A percentile compares a stretch with the other conserved stretches of the same genome.
phyloP scores from a whole-genome alignment of 2,888 invertebrate genomes.

The Aricia artaxerxes region DNA sequence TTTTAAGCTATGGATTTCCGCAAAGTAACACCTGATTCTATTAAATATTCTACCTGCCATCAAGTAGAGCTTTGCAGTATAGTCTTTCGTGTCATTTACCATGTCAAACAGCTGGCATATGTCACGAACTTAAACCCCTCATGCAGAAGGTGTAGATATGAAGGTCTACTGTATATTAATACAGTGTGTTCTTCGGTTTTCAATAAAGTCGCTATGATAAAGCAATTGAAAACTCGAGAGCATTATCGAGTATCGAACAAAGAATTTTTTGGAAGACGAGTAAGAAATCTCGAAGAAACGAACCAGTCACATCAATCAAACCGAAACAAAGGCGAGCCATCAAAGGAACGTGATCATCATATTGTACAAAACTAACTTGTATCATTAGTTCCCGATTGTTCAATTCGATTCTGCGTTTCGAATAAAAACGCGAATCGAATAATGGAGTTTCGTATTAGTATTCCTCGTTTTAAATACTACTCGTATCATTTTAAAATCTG shows the following conservation, averaged over 20 bases:
- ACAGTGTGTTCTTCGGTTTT: slow-evolving; percentile 43
- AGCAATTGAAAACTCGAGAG: slow-evolving; percentile 49
- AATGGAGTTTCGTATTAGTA: slow-evolving; percentile 3
- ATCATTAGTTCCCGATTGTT: slow-evolving; percentile 40
- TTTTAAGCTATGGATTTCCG: no score
- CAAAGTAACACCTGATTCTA: no score
- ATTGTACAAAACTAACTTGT: slow-evolving; percentile 42
- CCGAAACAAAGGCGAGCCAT: slow-evolving; percentile 51
- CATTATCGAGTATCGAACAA: slow-evolving; percentile 50
- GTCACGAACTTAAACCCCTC: neutral
- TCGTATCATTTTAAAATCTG: no score
- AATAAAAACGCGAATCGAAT: neutral
- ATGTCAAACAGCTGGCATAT: no score
- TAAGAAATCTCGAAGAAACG: slow-evolving; percentile 50
- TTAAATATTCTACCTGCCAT: no score
- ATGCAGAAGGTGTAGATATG: neutral
- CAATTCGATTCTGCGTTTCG: slow-evolving; percentile 39
- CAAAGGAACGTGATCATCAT: slow-evolving; percentile 48
- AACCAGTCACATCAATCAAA: slow-evolving; percentile 60
- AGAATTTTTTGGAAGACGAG: slow-evolving; percentile 47
- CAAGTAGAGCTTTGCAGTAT: no score
- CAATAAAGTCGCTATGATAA: slow-evolving; percentile 46
- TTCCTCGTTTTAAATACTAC: neutral
- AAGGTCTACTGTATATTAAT: neutral
- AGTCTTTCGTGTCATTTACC: no score